These are phyloP conservation scores for Acanthis flammea DNA, from an alignment of 2,797 vertebrate species.

Conservation along the genomic window DNA sequence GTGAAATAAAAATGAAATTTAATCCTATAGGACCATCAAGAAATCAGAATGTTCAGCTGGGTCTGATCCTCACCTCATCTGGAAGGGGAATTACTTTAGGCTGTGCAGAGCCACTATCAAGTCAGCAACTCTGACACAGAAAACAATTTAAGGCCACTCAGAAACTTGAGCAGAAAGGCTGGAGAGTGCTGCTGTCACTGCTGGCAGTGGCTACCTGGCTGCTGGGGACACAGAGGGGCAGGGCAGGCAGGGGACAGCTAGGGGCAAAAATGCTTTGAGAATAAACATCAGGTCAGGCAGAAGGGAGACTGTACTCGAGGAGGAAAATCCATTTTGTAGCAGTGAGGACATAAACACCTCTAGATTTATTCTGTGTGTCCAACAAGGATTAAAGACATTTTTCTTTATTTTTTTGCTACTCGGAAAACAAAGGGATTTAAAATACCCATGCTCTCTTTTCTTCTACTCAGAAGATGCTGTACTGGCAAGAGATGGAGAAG, in stretches of 20 bases:
- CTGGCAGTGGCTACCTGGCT: background rate
- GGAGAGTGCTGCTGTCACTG: background rate
- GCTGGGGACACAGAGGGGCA: background rate
- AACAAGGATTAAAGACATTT: background rate
- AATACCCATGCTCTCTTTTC: fast-evolving
- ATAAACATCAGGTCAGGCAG: background rate
- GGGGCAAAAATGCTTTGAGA: background rate
- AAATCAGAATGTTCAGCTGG: background rate
- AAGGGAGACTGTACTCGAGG: background rate
- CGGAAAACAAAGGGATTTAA: background rate
- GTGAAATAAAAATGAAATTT: background rate
- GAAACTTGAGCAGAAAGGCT: background rate
- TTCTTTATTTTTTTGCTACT: background rate
- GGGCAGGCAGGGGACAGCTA: background rate
- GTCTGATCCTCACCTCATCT: background rate
- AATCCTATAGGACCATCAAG: background rate
- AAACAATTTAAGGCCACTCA: background rate
- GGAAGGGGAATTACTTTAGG: background rate
- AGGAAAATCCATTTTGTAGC: background rate
- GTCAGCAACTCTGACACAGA: background rate
- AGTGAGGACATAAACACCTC: background rate
- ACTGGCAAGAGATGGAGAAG: background rate
- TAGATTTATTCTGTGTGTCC: background rate
- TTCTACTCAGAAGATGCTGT: background rate
- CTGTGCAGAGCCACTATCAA: background rate